Evolutionary conservation across 1,140 invertebrate genomes (phyloP), one percentile per base, ranked within the genome.

Genomic region (Euschistus heros): DNA sequence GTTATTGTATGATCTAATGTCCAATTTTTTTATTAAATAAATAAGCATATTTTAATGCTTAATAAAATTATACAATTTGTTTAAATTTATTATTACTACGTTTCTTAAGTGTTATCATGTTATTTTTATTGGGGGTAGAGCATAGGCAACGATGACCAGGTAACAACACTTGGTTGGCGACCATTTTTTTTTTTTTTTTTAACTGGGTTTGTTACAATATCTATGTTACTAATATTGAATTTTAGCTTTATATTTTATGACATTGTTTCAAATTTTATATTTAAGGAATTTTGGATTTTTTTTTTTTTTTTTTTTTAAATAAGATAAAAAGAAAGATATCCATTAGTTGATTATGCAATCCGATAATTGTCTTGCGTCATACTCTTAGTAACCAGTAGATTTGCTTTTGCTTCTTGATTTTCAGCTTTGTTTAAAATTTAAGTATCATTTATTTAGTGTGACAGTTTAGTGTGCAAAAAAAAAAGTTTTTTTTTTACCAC

Each of bases 381-480:
- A 68, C 67, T 66, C 15, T 42, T 69, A 69, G 66, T 67, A 64
- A 66, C 61, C 66, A 64, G 68, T 68, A 69, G 66, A 47, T 66
- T 69, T 50, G 64, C 67, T 68, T 65, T 68, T 66, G 67, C 62
- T 68, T 67, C 27, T 66, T 69, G 27, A 57, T 69, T 66, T 65
- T 67, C 64, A 64, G 64, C 68, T 67, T 69, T 30, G 30, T 65
- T 66, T 66, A 66, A 68, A 67, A 66, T 70, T 69, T 69, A 62
- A 67, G 50, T 67, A 67, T 63, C 71, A 69, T 70, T 60, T 73
- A 78, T 79, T 80, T 81, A 80, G 79, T 80, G 79, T 80, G 77
- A 78, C 24, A 54, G 18, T 54, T 76, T 80, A 81, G 67, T 68
- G 65, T 68, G 64, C 26, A 42, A 68, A 64, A 66, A 66, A 65